These are phyloP conservation scores for Astreopora myriophthalma DNA, from an alignment of 64 coral and sea anemone genomes.

Conservation along the genomic window DNA sequence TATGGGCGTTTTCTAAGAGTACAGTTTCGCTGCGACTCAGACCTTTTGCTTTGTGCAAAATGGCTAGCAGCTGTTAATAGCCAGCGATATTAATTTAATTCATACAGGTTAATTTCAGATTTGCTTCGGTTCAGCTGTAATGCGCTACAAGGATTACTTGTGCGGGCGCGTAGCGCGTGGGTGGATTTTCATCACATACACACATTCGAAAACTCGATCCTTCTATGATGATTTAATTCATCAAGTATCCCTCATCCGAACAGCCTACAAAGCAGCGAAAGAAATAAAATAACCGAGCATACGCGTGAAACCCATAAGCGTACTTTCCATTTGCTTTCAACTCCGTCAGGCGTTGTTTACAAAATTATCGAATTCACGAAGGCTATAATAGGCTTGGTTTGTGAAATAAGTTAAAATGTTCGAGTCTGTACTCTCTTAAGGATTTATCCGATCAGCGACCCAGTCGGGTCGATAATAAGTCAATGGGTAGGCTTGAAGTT, in stretches of 20 bases:
- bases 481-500: background rate
- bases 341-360: conserved; percentile 12
- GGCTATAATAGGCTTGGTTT: background rate
- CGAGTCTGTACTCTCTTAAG: background rate
- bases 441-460: background rate
- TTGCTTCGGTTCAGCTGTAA: background rate
- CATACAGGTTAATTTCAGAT: conserved; percentile 13
- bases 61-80: background rate
- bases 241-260: background rate
- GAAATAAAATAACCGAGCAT: background rate
- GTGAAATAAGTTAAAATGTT: background rate
- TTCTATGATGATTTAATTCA: conserved; percentile 25
- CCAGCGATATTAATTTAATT: background rate
- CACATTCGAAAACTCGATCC: background rate
- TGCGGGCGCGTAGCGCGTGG: background rate
- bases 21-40: background rate
- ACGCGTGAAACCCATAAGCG: background rate
- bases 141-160: background rate
- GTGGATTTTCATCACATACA: background rate
- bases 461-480: background rate
- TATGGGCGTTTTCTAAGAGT: background rate
- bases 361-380: conserved; percentile 14
- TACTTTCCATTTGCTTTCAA: background rate
- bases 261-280: background rate
- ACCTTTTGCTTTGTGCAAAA: background rate